Evolutionary conservation across 2,888 invertebrate genomes (phyloP).

Genomic region (Spicauda simplicius): DNA sequence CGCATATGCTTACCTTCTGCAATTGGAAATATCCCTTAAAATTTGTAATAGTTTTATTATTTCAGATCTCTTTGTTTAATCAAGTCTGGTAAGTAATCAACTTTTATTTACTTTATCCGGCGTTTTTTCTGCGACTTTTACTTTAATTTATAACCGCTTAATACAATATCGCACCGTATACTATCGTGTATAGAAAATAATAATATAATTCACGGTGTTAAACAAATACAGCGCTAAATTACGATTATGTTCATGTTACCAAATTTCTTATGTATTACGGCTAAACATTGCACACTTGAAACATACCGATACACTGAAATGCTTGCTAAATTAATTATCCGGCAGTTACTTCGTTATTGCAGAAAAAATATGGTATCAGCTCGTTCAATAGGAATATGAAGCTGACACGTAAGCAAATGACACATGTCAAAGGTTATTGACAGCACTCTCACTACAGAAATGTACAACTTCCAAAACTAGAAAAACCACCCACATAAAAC

Average conservation of each 20-base stretch:
- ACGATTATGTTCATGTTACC: neutral
- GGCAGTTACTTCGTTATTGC: conserved; percentile 16
- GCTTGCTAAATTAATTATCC: conserved; percentile 21
- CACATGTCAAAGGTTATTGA: conserved; percentile 85
- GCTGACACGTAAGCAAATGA: conserved; percentile 84
- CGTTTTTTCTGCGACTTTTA: neutral
- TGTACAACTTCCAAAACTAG: conserved; percentile 7
- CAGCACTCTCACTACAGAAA: conserved; percentile 60
- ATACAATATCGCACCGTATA: neutral
- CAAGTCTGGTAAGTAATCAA: too few relatives aligned
- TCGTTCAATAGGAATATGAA: conserved; percentile 41
- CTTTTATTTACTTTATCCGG: too few relatives aligned
- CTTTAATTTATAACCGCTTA: neutral
- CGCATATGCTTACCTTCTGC: conserved; percentile 52
- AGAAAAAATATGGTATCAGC: conserved; percentile 37
- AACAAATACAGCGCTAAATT: neutral
- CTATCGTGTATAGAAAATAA: neutral
- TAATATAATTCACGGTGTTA: neutral
- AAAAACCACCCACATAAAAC: neutral
- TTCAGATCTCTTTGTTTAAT: too few relatives aligned
- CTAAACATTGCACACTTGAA: neutral
- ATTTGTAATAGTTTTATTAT: neutral
- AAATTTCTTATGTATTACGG: neutral
- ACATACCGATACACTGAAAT: conserved; percentile 10
- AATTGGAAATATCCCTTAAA: conserved; percentile 8